phyloP scores from a whole-genome alignment of 2,797 vertebrate genomes.

The Chelon labrosus region DNA sequence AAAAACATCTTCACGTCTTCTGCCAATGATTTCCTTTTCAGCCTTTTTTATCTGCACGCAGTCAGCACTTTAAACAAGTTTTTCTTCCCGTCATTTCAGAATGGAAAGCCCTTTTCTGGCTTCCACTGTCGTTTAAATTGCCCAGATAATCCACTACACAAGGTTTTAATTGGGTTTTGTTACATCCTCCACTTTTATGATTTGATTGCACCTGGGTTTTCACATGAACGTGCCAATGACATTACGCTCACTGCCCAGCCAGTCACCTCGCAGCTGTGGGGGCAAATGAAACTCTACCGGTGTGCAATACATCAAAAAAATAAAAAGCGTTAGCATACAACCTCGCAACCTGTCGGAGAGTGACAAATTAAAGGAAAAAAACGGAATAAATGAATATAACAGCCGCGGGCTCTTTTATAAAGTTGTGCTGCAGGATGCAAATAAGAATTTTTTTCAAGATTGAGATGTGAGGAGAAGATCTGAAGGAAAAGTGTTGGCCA shows the following conservation, averaged over 20 bases:
- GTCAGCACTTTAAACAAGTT: background rate
- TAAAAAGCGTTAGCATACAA: background rate
- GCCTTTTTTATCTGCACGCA: background rate
- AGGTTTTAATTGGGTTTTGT: conserved; percentile 12
- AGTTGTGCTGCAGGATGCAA: background rate
- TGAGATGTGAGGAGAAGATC: no score
- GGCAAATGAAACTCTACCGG: conserved; percentile 11
- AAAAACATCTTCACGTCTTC: background rate
- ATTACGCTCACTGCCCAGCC: conserved; percentile 9
- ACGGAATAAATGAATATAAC: background rate
- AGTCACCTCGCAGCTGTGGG: conserved; percentile 15
- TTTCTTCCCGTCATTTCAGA: background rate
- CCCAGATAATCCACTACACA: background rate
- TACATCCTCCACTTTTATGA: conserved; percentile 16
- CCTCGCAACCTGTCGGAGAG: conserved; percentile 6
- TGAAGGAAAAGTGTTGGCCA: no score
- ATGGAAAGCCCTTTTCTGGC: background rate
- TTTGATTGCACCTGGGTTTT: conserved; percentile 12
- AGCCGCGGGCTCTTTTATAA: background rate
- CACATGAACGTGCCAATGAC: conserved; percentile 26
- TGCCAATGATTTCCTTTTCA: accelerated
- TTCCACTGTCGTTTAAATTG: background rate
- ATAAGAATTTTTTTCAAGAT: no score
- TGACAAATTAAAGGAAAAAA: conserved; percentile 26
- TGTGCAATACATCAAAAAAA: conserved; percentile 4